Percentiles rank a stretch among this genome's conserved stretches.
phyloP scores from a whole-genome alignment of 2,888 invertebrate species.

The Eupithecia subfuscata region DNA sequence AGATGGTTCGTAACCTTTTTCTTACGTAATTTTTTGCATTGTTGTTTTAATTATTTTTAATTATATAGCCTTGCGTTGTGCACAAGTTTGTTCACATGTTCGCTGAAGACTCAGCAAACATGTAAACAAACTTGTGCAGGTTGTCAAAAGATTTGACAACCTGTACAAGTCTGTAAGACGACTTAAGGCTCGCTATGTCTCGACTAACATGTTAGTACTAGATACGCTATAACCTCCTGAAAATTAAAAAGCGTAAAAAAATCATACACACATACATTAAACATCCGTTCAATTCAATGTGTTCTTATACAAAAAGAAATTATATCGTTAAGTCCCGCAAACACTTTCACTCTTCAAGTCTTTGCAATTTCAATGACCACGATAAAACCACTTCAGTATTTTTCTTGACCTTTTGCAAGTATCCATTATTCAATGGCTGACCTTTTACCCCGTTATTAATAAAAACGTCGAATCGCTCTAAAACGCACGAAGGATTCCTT shows the following conservation, averaged over 20 bases:
- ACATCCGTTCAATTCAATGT: neutral
- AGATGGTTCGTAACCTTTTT: neutral
- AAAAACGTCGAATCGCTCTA: neutral
- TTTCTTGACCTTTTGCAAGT: slow-evolving; percentile 15
- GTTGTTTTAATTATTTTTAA: too few species aligned
- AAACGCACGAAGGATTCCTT: neutral
- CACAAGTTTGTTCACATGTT: too few species aligned
- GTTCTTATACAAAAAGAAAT: neutral
- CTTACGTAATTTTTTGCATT: too few species aligned
- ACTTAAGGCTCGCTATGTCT: too few species aligned
- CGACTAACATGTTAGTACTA: too few species aligned
- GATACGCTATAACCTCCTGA: too few species aligned
- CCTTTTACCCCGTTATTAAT: slow-evolving; percentile 1
- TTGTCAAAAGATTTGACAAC: too few species aligned
- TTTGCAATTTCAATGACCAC: slow-evolving; percentile 12
- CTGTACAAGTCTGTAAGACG: too few species aligned
- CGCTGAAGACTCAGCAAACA: too few species aligned
- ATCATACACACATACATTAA: neutral
- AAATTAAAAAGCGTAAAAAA: neutral
- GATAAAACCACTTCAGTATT: slow-evolving; percentile 6
- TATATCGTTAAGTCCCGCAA: neutral
- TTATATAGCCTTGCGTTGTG: too few species aligned
- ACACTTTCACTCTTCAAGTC: slow-evolving; percentile 1
- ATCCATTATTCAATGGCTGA: slow-evolving; percentile 9
- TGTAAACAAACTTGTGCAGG: too few species aligned